These are phyloP conservation scores for Lonchura striata DNA, from an alignment of 2,113 vertebrate genomes.

Conservation along the genomic window DNA sequence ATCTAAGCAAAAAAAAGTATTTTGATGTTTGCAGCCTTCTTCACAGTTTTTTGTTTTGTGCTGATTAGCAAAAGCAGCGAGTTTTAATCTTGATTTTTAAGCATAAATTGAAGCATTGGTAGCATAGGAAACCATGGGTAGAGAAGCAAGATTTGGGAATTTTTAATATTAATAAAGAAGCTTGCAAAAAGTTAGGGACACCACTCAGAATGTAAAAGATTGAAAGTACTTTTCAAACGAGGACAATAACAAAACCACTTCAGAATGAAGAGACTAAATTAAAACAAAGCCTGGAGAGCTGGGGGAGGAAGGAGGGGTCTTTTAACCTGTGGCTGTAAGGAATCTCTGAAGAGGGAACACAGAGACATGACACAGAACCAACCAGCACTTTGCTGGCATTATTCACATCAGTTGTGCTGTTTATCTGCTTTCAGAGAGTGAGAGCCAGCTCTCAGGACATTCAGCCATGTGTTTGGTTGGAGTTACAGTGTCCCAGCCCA, in stretches of 20 bases:
- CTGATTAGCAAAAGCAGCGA: neutral
- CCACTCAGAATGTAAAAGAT: neutral
- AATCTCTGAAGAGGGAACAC: neutral
- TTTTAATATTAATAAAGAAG: neutral
- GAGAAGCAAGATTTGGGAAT: neutral
- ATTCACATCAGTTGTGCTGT: neutral
- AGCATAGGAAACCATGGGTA: neutral
- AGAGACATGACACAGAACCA: neutral
- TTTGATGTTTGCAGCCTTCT: neutral
- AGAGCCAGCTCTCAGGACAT: neutral
- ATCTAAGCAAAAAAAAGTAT: neutral
- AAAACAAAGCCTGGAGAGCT: neutral
- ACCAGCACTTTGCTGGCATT: neutral
- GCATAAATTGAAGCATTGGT: neutral
- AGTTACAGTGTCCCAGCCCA: neutral
- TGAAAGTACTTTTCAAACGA: neutral
- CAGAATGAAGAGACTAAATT: neutral
- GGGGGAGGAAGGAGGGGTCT: accelerated
- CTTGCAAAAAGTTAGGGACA: neutral
- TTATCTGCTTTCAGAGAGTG: neutral
- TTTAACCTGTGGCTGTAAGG: neutral
- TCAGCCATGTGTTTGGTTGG: neutral
- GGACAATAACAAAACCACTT: neutral
- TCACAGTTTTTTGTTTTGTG: neutral
- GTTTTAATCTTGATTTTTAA: neutral